A percentile compares a stretch with the other conserved stretches of the same genome.
Evolutionary conservation across 2,888 invertebrate species (phyloP).

Genomic region (Orgyia antiqua): DNA sequence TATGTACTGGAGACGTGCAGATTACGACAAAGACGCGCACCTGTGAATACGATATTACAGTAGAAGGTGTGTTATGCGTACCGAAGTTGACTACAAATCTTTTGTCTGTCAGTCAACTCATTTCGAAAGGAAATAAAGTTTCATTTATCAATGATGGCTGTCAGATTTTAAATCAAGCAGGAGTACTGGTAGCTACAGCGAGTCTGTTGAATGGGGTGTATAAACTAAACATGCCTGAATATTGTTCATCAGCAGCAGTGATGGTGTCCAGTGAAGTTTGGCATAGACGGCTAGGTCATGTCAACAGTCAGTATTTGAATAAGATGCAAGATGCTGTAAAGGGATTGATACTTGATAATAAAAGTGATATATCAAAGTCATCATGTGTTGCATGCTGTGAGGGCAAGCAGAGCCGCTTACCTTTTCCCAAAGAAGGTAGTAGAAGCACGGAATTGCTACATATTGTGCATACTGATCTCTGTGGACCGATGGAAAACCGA

Average conservation of each 20-base stretch:
- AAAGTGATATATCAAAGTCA: neutral
- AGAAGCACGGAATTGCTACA: neutral
- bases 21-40: constrained; percentile 10
- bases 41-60: constrained; percentile 12
- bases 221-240: neutral
- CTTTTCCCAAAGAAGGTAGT: neutral
- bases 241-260: neutral
- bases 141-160: constrained; percentile 18
- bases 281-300: neutral
- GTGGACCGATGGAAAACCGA: constrained; percentile 1
- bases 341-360: neutral
- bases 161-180: constrained; percentile 12
- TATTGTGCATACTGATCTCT: neutral
- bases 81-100: no score
- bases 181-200: neutral
- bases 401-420: constrained; percentile 2
- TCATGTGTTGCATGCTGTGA: constrained; percentile 1
- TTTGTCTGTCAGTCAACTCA: constrained; percentile 13
- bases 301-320: neutral
- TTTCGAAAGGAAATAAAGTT: constrained; percentile 8
- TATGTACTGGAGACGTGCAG: constrained; percentile 16
- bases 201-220: neutral
- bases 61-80: constrained; percentile 15
- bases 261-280: neutral
- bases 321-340: neutral